A percentile compares a stretch with the other conserved stretches of the same genome.
Conservation (phyloP, 2,113 vertebrate genomes). For the Stercorarius parasiticus region DNA sequence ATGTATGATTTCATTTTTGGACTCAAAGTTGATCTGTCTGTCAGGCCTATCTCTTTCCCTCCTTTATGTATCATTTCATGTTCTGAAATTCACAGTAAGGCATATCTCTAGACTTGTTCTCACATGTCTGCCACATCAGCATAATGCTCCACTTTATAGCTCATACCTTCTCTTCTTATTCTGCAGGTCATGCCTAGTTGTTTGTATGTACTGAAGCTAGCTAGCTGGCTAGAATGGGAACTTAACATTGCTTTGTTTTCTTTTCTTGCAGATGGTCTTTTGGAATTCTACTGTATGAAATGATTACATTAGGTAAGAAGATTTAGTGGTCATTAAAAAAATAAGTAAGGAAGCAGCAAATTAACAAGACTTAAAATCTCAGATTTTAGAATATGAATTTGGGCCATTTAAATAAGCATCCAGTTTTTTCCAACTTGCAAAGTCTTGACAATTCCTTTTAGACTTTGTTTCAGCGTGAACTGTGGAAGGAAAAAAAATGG, state of each 20-base stretch:
- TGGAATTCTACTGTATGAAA: slow-evolving; percentile 91
- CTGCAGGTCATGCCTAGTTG: not conserved
- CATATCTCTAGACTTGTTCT: too few species aligned
- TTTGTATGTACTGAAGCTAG: not conserved
- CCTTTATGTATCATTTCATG: not conserved
- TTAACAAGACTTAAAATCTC: not conserved
- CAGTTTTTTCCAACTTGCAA: not conserved
- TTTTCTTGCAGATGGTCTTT: slow-evolving; percentile 88
- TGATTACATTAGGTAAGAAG: slow-evolving; percentile 87
- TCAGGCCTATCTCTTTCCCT: not conserved
- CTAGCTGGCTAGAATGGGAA: not conserved
- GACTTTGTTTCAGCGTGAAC: not conserved
- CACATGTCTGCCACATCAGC: too few species aligned
- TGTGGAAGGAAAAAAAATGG: not conserved
- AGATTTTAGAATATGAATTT: not conserved
- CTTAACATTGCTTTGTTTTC: not conserved
- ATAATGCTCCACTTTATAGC: not conserved
- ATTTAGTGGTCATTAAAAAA: not conserved
- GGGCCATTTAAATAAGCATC: not conserved
- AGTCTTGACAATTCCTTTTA: not conserved
- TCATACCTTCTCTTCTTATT: not conserved
- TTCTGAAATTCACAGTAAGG: not conserved
- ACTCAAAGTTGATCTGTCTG: not conserved
- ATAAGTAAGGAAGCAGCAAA: not conserved
- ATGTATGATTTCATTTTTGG: slow-evolving; percentile 75